Conservation (phyloP, 2,888 invertebrate genomes). For the Noctua janthina region DNA sequence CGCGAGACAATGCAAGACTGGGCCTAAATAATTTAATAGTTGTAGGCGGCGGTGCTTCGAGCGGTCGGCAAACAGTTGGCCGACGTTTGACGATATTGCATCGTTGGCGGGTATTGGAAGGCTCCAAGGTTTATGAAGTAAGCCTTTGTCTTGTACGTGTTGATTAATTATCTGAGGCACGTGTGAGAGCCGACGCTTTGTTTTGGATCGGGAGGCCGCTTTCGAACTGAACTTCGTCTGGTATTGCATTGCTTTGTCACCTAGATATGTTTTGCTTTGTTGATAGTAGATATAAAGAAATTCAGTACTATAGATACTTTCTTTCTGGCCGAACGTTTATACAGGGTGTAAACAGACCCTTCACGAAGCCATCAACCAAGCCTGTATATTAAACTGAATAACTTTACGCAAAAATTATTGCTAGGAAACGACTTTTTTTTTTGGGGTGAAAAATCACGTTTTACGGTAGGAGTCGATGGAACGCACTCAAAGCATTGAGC, state of each 20-base stretch:
- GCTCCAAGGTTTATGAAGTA: conserved; percentile 64
- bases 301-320: background rate
- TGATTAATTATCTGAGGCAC: conserved; percentile 60
- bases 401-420: too few species aligned
- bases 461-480: too few species aligned
- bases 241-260: conserved; percentile 30
- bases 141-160: conserved; percentile 61
- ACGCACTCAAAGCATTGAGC: too few species aligned
- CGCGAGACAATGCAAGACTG: conserved; percentile 88
- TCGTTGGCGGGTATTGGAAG: conserved; percentile 53
- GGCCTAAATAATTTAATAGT: conserved; percentile 89
- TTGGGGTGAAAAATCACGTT: too few species aligned
- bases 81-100: conserved; percentile 62
- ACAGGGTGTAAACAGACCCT: too few species aligned
- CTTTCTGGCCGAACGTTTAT: background rate
- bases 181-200: conserved; percentile 51
- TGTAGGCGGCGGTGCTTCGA: conserved; percentile 78
- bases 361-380: too few species aligned
- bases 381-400: too few species aligned
- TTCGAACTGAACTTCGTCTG: conserved; percentile 25
- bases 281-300: background rate
- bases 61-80: conserved; percentile 82
- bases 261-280: conserved; percentile 4
- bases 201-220: conserved; percentile 47
- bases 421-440: too few species aligned